Evolutionary conservation across 2,113 vertebrate species (phyloP).

Genomic region (Tor tambroides): DNA sequence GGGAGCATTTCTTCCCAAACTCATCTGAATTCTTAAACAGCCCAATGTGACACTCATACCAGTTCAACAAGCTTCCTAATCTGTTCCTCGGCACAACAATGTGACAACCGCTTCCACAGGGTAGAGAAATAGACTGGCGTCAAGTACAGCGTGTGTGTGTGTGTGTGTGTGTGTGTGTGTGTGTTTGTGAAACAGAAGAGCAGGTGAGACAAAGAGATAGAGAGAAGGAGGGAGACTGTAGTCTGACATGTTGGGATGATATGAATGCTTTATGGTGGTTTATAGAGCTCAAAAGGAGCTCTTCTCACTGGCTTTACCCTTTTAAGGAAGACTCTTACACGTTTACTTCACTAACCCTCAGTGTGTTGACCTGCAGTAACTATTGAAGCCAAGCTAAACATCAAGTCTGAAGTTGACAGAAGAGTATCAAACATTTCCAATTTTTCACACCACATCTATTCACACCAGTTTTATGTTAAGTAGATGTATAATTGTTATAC

Average conservation of each 20-base stretch:
- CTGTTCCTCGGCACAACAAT: conserved; percentile 15
- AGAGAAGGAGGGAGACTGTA: conserved; percentile 53
- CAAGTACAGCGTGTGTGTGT: background rate
- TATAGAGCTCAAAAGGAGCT: background rate
- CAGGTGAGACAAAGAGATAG: conserved; percentile 34
- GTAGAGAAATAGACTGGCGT: conserved; percentile 39
- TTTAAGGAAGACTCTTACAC: conserved; percentile 49
- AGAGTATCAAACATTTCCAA: too few relatives aligned
- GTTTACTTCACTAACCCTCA: background rate
- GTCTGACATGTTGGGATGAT: conserved; percentile 11
- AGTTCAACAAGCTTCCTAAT: conserved; percentile 35
- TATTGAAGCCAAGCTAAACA: background rate
- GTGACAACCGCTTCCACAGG: conserved; percentile 60
- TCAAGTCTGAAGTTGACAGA: background rate
- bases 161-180: too few relatives aligned
- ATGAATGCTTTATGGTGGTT: background rate
- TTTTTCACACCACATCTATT: too few relatives aligned
- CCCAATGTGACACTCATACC: conserved; percentile 35
- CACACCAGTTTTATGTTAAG: too few relatives aligned
- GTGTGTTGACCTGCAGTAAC: background rate
- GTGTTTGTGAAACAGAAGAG: conserved; percentile 5
- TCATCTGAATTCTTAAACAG: conserved; percentile 39
- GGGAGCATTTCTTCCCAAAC: conserved; percentile 21
- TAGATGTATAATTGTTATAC: too few relatives aligned
- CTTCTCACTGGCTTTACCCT: conserved; percentile 62